Evolutionary conservation across 2,888 invertebrate species (phyloP).

Genomic region (Rhingia campestris): DNA sequence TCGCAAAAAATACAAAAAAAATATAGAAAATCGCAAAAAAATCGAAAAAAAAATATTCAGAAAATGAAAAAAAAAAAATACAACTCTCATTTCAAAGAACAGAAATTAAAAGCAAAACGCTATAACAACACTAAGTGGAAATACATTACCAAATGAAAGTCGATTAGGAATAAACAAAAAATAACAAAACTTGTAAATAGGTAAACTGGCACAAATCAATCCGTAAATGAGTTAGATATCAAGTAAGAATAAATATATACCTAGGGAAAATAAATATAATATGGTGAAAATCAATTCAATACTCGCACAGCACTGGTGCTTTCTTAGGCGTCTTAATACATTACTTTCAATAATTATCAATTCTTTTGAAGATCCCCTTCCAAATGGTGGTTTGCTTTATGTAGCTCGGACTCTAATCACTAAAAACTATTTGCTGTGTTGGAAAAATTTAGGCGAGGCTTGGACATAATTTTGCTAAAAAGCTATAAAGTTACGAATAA

Average conservation of each 20-base stretch:
- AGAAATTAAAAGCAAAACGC: constrained; percentile 59
- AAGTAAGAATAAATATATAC: constrained; percentile 28
- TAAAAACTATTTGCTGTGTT: background rate
- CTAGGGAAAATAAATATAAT: constrained; percentile 1
- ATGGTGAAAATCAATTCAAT: constrained; percentile 47
- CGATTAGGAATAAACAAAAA: constrained; percentile 48
- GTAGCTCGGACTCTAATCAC: background rate
- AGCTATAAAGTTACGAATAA: no score
- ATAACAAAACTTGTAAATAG: constrained; percentile 58
- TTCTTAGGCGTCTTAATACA: constrained; percentile 45
- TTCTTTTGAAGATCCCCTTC: background rate
- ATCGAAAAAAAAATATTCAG: constrained; percentile 70
- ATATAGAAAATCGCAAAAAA: constrained; percentile 59
- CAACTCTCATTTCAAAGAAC: constrained; percentile 67
- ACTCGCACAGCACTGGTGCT: constrained; percentile 72
- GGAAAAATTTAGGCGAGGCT: no score
- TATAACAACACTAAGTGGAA: constrained; percentile 49
- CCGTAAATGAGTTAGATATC: constrained; percentile 46
- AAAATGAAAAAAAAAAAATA: constrained; percentile 58
- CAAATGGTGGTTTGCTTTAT: background rate
- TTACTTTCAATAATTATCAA: constrained; percentile 20
- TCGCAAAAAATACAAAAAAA: constrained; percentile 53
- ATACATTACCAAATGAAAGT: constrained; percentile 48
- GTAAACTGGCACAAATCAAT: constrained; percentile 25
- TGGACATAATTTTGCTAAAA: no score